A percentile compares a stretch with the other conserved stretches of the same genome.
These are phyloP conservation scores for Argyrosomus japonicus DNA, from an alignment of 2,113 vertebrate genomes.

Conservation along the genomic window DNA sequence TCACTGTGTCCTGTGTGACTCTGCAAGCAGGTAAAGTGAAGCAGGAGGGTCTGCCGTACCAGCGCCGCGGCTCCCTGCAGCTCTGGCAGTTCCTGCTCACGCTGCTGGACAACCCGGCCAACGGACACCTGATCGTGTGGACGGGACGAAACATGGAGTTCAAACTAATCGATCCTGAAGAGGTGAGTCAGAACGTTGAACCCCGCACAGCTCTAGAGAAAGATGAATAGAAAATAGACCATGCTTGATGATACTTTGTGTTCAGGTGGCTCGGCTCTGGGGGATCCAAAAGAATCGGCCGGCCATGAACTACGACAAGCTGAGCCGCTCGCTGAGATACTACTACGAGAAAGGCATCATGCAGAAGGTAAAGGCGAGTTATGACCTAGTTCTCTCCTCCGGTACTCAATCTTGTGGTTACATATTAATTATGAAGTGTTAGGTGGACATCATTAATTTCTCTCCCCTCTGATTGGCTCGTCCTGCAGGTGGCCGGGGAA, in stretches of 20 bases:
- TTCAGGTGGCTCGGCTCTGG: constrained; percentile 94
- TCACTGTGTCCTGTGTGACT: not conserved
- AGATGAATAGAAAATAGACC: no score
- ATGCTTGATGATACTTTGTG: not conserved
- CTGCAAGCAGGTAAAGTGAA: constrained; percentile 88
- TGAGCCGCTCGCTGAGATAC: constrained; percentile 95
- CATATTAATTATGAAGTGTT: not conserved
- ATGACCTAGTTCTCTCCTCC: not conserved
- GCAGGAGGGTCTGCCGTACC: constrained; percentile 93
- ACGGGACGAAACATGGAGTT: constrained; percentile 97
- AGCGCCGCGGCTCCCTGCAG: constrained; percentile 94
- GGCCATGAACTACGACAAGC: constrained; percentile 98
- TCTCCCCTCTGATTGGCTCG: not conserved
- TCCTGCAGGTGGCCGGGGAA: constrained; percentile 91
- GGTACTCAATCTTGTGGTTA: not conserved
- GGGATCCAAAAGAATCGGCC: constrained; percentile 96
- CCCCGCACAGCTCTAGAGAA: no score
- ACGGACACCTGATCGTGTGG: constrained; percentile 94
- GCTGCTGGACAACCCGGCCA: constrained; percentile 92
- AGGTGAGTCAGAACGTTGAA: constrained; percentile 81
- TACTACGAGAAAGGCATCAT: constrained; percentile 99
- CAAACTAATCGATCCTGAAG: constrained; percentile 94
- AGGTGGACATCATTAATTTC: no score
- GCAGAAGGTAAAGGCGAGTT: constrained; percentile 90
- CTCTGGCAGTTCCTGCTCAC: constrained; percentile 98